These are phyloP conservation scores for Enteromius argenteus DNA, from an alignment of 2,797 vertebrate genomes.

Conservation along the genomic window DNA sequence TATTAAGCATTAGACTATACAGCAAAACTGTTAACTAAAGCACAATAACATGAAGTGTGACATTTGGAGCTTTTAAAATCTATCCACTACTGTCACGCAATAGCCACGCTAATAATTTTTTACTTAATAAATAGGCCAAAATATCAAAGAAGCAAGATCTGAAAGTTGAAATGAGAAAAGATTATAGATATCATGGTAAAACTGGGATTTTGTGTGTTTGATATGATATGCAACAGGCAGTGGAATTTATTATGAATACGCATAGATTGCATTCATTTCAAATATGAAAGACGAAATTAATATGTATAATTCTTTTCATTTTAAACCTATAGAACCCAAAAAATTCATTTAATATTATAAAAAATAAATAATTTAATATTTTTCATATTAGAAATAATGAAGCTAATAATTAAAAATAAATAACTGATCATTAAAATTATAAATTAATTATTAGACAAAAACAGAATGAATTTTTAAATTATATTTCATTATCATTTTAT, in stretches of 20 bases:
- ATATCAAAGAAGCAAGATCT: background rate
- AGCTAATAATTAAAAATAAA: background rate
- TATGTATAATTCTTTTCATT: background rate
- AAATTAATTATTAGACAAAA: background rate
- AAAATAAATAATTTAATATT: background rate
- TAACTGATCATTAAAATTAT: background rate
- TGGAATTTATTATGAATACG: background rate
- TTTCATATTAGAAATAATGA: background rate
- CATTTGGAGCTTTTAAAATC: slow-evolving; percentile 10
- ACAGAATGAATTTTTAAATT: background rate
- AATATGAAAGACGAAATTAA: background rate
- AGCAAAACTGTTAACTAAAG: background rate
- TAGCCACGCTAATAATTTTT: background rate
- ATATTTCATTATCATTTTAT: background rate
- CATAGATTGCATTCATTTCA: background rate
- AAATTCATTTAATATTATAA: background rate
- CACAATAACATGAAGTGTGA: background rate
- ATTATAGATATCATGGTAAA: background rate
- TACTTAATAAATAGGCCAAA: background rate
- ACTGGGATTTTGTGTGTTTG: background rate
- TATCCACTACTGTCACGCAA: background rate
- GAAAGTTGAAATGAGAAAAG: background rate
- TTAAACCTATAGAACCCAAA: background rate
- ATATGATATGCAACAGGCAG: background rate
- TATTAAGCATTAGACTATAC: background rate